Evolutionary conservation across 1,140 invertebrate species (phyloP).

Genomic region (Drosophila takahashii): DNA sequence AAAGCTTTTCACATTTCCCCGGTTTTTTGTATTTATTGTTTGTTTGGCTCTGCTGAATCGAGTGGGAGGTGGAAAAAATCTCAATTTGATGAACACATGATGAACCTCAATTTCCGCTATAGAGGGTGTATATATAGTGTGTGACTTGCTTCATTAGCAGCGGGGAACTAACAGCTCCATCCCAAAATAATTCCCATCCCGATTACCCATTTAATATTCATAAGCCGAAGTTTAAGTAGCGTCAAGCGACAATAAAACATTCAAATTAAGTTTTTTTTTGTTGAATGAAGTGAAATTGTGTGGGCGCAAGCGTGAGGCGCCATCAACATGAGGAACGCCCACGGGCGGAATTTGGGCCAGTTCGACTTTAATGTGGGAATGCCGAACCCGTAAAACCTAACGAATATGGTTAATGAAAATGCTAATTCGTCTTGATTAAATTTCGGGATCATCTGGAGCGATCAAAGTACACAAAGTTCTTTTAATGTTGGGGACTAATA

Average conservation of each 20-base stretch:
- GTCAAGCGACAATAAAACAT: slow-evolving; percentile 64
- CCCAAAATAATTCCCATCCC: slow-evolving; percentile 2
- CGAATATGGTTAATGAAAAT: slow-evolving; percentile 62
- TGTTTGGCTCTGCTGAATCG: slow-evolving; percentile 46
- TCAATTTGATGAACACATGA: slow-evolving; percentile 34
- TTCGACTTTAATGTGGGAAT: slow-evolving; percentile 54
- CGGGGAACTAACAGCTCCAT: slow-evolving; percentile 21
- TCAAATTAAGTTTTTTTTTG: slow-evolving; percentile 50
- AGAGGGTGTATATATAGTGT: slow-evolving; percentile 21
- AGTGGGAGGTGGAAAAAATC: slow-evolving; percentile 49
- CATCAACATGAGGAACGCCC: slow-evolving; percentile 47
- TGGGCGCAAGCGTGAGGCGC: slow-evolving; percentile 74
- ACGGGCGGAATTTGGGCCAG: slow-evolving; percentile 27
- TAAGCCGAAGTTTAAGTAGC: slow-evolving; percentile 69
- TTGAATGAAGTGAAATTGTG: slow-evolving; percentile 50
- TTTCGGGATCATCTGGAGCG: slow-evolving; percentile 29
- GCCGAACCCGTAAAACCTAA: slow-evolving; percentile 54
- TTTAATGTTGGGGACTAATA: background rate
- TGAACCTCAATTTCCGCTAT: slow-evolving; percentile 26
- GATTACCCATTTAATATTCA: slow-evolving; percentile 56
- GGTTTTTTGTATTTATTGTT: slow-evolving; percentile 55
- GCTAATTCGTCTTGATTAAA: slow-evolving; percentile 43
- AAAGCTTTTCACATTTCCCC: slow-evolving; percentile 68
- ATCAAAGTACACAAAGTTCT: slow-evolving; percentile 8
- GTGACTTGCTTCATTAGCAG: slow-evolving; percentile 53